These are phyloP conservation scores for Philopedon plagiatum DNA, from an alignment of 2,888 invertebrate genomes.

Conservation along the genomic window DNA sequence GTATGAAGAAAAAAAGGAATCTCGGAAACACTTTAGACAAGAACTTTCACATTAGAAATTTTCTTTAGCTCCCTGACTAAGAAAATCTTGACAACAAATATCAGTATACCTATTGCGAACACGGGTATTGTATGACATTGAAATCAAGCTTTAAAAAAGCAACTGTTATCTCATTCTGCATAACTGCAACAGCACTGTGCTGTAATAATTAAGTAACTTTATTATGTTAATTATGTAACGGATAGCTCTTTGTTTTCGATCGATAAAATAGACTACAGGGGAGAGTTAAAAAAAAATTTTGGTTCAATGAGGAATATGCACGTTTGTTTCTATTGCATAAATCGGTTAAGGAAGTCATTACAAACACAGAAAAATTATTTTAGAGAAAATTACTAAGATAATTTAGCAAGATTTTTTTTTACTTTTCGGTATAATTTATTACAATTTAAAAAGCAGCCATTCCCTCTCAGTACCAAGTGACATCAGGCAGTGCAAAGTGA, in stretches of 20 bases:
- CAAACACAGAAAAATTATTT: no score
- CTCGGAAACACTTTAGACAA: no score
- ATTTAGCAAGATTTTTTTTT: no score
- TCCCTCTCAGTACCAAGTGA: no score
- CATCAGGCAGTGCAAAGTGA: no score
- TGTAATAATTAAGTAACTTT: constrained; percentile 49
- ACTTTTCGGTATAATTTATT: no score
- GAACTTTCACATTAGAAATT: neutral
- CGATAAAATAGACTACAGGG: constrained; percentile 23
- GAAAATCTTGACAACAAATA: neutral
- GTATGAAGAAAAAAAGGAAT: no score
- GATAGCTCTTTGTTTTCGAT: constrained; percentile 37
- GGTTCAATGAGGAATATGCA: no score
- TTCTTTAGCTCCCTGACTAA: neutral
- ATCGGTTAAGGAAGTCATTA: no score
- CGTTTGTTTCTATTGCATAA: no score
- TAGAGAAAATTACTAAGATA: no score
- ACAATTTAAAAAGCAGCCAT: no score
- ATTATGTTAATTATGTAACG: constrained; percentile 41
- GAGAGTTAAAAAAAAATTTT: neutral
- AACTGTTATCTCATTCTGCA: constrained; percentile 44
- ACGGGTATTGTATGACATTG: constrained; percentile 40
- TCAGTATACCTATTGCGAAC: neutral
- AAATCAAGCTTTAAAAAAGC: constrained; percentile 40
- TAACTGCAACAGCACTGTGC: constrained; percentile 47